Evolutionary conservation across 1,140 invertebrate genomes (phyloP).

Genomic region (Pseudomyrmex sp.): DNA sequence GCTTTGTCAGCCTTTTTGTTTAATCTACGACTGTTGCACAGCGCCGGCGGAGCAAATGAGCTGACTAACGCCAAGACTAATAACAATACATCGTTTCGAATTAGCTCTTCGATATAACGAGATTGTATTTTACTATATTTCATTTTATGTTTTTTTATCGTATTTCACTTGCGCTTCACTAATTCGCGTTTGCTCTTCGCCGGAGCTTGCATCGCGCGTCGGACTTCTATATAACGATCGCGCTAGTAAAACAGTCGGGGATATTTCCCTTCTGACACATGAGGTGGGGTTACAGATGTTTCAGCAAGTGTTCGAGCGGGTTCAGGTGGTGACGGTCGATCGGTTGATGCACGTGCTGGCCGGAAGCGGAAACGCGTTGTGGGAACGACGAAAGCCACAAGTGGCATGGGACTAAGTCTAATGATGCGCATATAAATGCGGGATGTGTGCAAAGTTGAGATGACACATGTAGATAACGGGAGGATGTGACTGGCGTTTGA

Average conservation of each 20-base stretch:
- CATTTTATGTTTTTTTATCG: background rate
- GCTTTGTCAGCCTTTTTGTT: conserved; percentile 41
- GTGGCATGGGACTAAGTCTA: conserved; percentile 69
- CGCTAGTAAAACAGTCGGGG: background rate
- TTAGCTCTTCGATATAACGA: conserved; percentile 52
- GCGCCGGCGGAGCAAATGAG: conserved; percentile 44
- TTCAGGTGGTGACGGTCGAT: conserved; percentile 73
- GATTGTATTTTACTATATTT: conserved; percentile 15
- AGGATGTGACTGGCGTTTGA: conserved; percentile 62
- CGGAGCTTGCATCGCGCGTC: background rate
- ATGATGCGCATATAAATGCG: conserved; percentile 79
- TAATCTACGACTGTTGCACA: conserved; percentile 38
- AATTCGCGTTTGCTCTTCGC: conserved; percentile 26
- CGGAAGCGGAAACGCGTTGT: conserved; percentile 79
- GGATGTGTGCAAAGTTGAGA: conserved; percentile 70
- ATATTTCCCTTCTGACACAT: conserved; percentile 36
- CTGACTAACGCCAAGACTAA: conserved; percentile 53
- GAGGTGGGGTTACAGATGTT: conserved; percentile 61
- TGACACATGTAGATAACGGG: conserved; percentile 77
- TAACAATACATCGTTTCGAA: conserved; percentile 57
- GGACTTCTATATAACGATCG: background rate
- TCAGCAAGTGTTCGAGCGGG: conserved; percentile 54
- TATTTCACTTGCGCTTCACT: background rate
- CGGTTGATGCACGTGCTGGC: conserved; percentile 74
- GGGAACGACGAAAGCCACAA: conserved; percentile 76